Base-by-base conservation (phyloP, 2,797 vertebrate species). In the Anguilla anguilla region DNA sequence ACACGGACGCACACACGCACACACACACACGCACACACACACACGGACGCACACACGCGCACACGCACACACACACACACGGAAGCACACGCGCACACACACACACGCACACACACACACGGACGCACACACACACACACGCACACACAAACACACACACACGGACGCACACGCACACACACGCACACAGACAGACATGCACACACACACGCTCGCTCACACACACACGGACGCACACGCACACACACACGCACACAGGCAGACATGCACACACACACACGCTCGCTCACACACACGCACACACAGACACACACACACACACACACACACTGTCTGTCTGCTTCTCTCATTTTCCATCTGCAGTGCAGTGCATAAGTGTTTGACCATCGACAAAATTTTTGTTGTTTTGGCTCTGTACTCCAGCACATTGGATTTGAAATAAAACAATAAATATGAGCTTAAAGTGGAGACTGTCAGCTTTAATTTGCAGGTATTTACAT, bases 11-110 rank as follows among this genome's bases (percentile, higher is more conserved):
- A n/a, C n/a, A n/a, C n/a, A n/a, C n/a, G n/a, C n/a, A n/a, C n/a
- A n/a, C n/a, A n/a, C 91, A 89, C 91, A 91, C 90, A 88, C 25
- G 46, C 82, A 43, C 87, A 83, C 81, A 87, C 89, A 91, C 72
- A 84, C 88, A 87, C 88, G 53, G 55, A 55, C 46, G 82, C 88
- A 88, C 83, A 88, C 84, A 72, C 72, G 83, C 67, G 86, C 79
- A 86, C 61, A 39, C 72, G 39, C 72, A 39, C 72, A 39, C 84
- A 88, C 55, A 86, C 89, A 85, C 72, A 39, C 84, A 57, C 79
- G 84, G 83, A 90, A 83, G 2, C 25, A 4, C 61, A 69, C 22
- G 1, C 61, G 0, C 61, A 22, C 61, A 22, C 61, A 64, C 61
- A 25, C 61, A 5, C 10, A 72, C 55, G 0, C 84, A 0, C 61